Conservation (phyloP, 2,113 vertebrate species). For the Vireo altiloquus region DNA sequence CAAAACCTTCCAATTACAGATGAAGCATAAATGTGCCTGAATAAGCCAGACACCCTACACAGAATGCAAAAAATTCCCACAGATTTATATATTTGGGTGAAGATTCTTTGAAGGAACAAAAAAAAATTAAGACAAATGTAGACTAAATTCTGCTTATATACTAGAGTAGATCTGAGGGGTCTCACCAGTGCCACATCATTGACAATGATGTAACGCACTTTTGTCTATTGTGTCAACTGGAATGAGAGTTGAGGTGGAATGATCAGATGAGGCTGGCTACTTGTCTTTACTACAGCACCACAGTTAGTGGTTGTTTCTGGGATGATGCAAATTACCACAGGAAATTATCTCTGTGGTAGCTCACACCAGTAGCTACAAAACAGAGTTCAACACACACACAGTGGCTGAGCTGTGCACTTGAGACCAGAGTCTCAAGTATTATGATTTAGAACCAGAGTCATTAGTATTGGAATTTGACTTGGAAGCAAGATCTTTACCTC, state of each 20-base stretch:
- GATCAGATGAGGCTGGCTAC: neutral
- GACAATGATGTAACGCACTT: neutral
- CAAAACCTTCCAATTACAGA: neutral
- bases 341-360: neutral
- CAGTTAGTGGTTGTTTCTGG: neutral
- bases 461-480: neutral
- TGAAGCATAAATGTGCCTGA: neutral
- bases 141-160: neutral
- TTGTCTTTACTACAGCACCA: neutral
- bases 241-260: neutral
- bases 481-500: neutral
- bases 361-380: neutral
- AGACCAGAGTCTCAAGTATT: neutral
- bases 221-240: neutral
- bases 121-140: neutral
- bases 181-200: neutral
- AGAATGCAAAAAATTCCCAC: neutral
- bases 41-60: neutral
- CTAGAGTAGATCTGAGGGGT: neutral
- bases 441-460: neutral
- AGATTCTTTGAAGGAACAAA: neutral
- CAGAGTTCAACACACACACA: accelerated
- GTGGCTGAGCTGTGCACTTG: neutral
- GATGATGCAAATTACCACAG: neutral
- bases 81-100: neutral